These are phyloP conservation scores for Andrena bicolor DNA, from an alignment of 2,888 invertebrate species.

Conservation along the genomic window DNA sequence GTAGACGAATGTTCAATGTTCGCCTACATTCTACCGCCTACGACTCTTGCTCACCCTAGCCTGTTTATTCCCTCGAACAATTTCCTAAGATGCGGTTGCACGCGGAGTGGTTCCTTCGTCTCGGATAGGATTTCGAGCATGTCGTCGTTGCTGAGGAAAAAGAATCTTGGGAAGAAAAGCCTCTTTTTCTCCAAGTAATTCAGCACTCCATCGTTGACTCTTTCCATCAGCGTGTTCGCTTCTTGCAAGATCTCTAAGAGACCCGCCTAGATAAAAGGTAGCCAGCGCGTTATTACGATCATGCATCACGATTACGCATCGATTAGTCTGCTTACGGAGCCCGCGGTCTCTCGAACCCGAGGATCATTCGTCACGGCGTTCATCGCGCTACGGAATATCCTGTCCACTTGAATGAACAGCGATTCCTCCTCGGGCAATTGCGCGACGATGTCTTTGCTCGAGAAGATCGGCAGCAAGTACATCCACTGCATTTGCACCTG, in stretches of 20 bases:
- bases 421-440: constrained; percentile 95
- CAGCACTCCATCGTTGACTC: constrained; percentile 93
- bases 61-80: constrained; percentile 94
- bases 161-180: constrained; percentile 94
- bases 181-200: constrained; percentile 94
- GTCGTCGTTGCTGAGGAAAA: constrained; percentile 96
- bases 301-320: too few species aligned
- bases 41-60: constrained; percentile 84
- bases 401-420: constrained; percentile 91
- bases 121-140: constrained; percentile 96
- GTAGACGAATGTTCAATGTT: too few species aligned
- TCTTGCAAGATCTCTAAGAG: constrained; percentile 90
- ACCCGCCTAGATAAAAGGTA: constrained; percentile 83
- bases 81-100: constrained; percentile 94
- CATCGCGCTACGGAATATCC: constrained; percentile 89
- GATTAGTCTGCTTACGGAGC: constrained; percentile 83
- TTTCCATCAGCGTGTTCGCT: constrained; percentile 90
- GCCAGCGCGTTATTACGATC: fast-evolving
- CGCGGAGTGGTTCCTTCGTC: constrained; percentile 93
- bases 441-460: constrained; percentile 93
- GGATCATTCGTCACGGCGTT: constrained; percentile 88
- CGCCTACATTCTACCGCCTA: neutral
- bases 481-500: constrained; percentile 94
- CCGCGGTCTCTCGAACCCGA: constrained; percentile 89
- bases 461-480: constrained; percentile 94